These are phyloP conservation scores for Hoplodrina ambigua DNA, from an alignment of 2,888 invertebrate species.

Conservation along the genomic window DNA sequence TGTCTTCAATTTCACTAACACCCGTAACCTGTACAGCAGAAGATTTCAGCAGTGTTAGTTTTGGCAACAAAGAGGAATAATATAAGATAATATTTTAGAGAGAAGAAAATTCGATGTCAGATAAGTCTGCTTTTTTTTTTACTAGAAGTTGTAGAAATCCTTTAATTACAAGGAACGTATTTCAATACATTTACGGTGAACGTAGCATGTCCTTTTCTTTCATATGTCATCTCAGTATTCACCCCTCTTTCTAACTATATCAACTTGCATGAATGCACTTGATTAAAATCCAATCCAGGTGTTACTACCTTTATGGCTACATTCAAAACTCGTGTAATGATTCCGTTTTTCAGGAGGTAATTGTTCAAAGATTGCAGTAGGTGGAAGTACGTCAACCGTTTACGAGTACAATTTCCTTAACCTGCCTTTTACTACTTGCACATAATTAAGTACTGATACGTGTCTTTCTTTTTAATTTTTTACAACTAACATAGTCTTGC, in stretches of 20 bases:
- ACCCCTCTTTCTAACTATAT: not conserved
- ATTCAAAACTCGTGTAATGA: not conserved
- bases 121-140: too few relatives aligned
- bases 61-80: too few relatives aligned
- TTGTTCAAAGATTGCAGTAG: conserved; percentile 8
- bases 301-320: not conserved
- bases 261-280: not conserved
- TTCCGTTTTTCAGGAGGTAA: not conserved
- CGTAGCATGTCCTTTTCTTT: not conserved
- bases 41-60: too few relatives aligned
- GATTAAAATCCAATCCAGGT: not conserved
- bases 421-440: conserved; percentile 12
- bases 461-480: conserved; percentile 9
- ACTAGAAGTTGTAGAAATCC: too few relatives aligned
- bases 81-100: too few relatives aligned
- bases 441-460: conserved; percentile 8
- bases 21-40: too few relatives aligned
- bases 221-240: not conserved
- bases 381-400: not conserved
- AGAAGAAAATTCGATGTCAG: too few relatives aligned
- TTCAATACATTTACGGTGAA: too few relatives aligned
- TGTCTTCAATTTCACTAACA: too few relatives aligned
- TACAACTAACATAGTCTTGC: conserved; percentile 4
- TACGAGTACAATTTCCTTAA: conserved; percentile 39
- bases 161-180: too few relatives aligned